Evolutionary conservation across 2,888 invertebrate species (phyloP), one percentile per base, ranked within the genome.

Genomic region (Luffia ferchaultella): DNA sequence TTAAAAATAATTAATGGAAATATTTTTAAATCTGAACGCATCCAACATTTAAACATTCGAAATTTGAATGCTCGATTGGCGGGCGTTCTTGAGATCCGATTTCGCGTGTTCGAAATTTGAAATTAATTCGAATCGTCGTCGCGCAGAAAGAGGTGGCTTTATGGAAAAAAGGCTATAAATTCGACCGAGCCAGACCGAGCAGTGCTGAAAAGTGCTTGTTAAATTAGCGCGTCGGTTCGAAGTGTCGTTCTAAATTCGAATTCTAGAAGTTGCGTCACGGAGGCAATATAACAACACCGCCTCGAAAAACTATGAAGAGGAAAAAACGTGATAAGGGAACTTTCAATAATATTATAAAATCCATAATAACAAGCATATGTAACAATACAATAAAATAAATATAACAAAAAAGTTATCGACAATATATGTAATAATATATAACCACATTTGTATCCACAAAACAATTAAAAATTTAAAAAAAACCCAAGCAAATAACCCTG

Each of bases 271-370:
- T 30, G 12, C 12, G 3, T 7, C 5, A 30, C 30, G 12, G 12
- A 30, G 30, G 12, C 3, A 3, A 3, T 30, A 7, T 30, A 30
- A 30, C 30, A 3, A 30, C 12, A 30, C 30, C 30, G 30, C 30
- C 30, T 30, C 30, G 54, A 65, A 67, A 63, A 79, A 82, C 75
- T 80, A 83, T 83, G 83, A 83, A 76, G 82, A 82, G 68, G 62
- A 83, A 80, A 78, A 83, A 79, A 75, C 72, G 70, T 60, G 20
- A 1, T 52, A 55, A 60, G 64, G 58, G 64, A 66, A 15, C 17
- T 9, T 12, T 20, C 18, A 20, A 43, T 2, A 42, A 49, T 43
- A 15, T 18, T 42, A 61, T 57, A 61, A 55, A 58, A n/a, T n/a
- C n/a, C 61, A 58, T 57, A 61, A 62, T 16, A 18, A 42, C 44